phyloP scores from a whole-genome alignment of 1,140 invertebrate genomes.

The Cotesia vestalis region DNA sequence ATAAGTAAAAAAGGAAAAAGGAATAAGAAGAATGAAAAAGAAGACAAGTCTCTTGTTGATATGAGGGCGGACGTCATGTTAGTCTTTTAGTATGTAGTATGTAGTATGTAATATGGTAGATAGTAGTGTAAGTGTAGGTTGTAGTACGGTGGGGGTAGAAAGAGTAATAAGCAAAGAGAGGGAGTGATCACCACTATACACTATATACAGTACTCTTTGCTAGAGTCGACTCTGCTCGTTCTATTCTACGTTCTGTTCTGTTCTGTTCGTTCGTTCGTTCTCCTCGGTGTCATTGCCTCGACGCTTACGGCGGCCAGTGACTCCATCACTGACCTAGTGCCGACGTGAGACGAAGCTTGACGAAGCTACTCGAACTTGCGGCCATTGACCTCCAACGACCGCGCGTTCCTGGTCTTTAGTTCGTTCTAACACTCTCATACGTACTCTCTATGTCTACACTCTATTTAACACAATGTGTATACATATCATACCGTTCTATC shows the following conservation, averaged over 20 bases:
- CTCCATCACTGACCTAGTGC: slow-evolving; percentile 68
- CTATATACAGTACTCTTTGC: background rate
- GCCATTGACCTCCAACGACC: slow-evolving; percentile 54
- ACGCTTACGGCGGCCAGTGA: slow-evolving; percentile 66
- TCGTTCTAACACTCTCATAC: slow-evolving; percentile 21
- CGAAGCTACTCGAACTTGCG: slow-evolving; percentile 52
- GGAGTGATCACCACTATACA: slow-evolving; percentile 35
- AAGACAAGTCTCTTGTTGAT: slow-evolving; percentile 10
- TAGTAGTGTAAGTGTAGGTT: too few relatives aligned
- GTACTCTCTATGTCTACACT: background rate
- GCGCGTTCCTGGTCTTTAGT: slow-evolving; percentile 47
- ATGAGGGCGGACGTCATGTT: background rate
- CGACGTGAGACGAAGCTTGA: slow-evolving; percentile 53
- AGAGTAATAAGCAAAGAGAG: background rate
- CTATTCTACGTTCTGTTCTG: too few relatives aligned
- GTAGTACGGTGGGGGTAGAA: background rate
- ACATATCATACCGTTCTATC: slow-evolving; percentile 23
- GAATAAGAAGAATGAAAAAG: slow-evolving; percentile 5
- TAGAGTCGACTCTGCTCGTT: slow-evolving; percentile 43
- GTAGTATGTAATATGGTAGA: too few relatives aligned
- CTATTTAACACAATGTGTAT: background rate
- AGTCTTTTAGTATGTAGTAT: too few relatives aligned
- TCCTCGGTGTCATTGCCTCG: slow-evolving; percentile 66
- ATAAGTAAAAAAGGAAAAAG: background rate
- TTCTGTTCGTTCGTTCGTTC: too few relatives aligned